Conservation (phyloP, 2,888 invertebrate genomes). For the Drosophila rellima region DNA sequence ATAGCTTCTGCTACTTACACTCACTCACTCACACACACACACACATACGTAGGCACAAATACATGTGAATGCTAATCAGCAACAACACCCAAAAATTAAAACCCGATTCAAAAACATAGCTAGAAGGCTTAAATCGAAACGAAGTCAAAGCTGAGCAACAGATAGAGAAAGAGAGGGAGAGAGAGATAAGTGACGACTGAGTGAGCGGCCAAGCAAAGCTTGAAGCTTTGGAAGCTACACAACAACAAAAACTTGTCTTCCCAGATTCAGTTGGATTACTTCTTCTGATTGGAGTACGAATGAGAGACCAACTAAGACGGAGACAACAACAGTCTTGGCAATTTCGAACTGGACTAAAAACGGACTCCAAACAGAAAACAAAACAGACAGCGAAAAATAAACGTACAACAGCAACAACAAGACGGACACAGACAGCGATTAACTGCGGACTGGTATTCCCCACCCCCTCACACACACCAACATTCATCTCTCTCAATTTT, state of each 20-base stretch:
- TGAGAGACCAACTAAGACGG: conserved; percentile 20
- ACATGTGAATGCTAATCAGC: conserved; percentile 69
- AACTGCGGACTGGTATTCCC: conserved; percentile 73
- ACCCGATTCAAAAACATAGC: conserved; percentile 61
- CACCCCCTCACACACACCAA: conserved; percentile 14
- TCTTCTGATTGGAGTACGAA: conserved; percentile 65
- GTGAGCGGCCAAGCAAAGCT: conserved; percentile 42
- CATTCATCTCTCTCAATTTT: conserved; percentile 24
- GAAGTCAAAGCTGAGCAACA: conserved; percentile 36
- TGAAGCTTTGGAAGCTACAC: conserved; percentile 50
- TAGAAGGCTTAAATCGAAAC: conserved; percentile 49
- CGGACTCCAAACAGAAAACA: conserved; percentile 66
- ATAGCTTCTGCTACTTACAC: conserved; percentile 55
- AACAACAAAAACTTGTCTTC: conserved; percentile 76
- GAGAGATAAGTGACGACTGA: conserved; percentile 21
- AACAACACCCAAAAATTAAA: conserved; percentile 64
- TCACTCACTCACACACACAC: neutral
- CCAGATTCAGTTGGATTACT: conserved; percentile 78
- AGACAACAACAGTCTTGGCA: conserved; percentile 58
- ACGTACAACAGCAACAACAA: conserved; percentile 16
- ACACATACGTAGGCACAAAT: conserved; percentile 20
- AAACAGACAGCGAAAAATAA: conserved; percentile 41
- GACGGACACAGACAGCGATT: conserved; percentile 36
- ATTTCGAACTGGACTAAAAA: conserved; percentile 79
- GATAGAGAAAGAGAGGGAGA: neutral